phyloP scores from a whole-genome alignment of 2,797 vertebrate species.

The Ptychadena robeensis region DNA sequence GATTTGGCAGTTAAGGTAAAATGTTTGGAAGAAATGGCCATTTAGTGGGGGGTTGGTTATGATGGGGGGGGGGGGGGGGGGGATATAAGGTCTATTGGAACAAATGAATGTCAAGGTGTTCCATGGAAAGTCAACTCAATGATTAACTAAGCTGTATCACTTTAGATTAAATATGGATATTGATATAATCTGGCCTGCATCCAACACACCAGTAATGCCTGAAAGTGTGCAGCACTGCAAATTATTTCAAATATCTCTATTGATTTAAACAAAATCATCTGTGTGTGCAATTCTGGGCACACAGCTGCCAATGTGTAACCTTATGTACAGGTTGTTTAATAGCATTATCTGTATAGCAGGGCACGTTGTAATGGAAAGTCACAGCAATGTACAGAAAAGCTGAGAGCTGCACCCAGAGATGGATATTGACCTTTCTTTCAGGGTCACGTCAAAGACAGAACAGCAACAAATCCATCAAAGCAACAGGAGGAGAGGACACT shows the following conservation, averaged over 20 bases:
- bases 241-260: not conserved
- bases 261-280: not conserved
- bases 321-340: not conserved
- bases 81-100: not conserved
- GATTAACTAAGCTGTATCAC: not conserved
- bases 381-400: conserved; percentile 5
- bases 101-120: not conserved
- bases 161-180: not conserved
- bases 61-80: too few species aligned
- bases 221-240: not conserved
- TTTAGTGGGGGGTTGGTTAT: too few species aligned
- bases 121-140: not conserved
- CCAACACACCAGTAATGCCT: not conserved
- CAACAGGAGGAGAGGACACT: conserved; percentile 50
- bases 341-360: not conserved
- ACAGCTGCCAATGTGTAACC: not conserved
- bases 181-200: not conserved
- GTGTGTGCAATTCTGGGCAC: not conserved
- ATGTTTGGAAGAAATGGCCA: too few species aligned
- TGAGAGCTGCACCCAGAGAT: conserved; percentile 24
- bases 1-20: too few species aligned
- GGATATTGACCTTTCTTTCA: conserved; percentile 36
- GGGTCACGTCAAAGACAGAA: conserved; percentile 42
- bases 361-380: not conserved
- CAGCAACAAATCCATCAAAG: conserved; percentile 54